Evolutionary conservation across 2,888 invertebrate genomes (phyloP), one percentile per base, ranked within the genome.

Genomic region (Clanis bilineata): DNA sequence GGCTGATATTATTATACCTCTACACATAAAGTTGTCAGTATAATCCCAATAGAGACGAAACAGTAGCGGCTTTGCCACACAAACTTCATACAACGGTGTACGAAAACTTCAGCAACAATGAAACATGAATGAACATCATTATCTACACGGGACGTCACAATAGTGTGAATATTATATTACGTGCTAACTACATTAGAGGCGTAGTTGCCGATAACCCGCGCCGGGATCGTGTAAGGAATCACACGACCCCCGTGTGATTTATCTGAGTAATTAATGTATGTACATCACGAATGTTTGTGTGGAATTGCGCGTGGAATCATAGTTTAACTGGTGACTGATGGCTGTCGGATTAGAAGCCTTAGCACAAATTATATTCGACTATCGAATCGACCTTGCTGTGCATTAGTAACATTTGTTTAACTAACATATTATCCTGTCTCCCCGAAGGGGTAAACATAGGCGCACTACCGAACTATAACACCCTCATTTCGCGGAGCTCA

Each of bases 131-230:
- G 44, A 25, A 57, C 41, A 23, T 15, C 38, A 38, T 15, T 38
- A 38, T 47, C 32, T 36, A 39, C 38, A n/a, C n/a, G 23, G 9
- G 22, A 1, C 55, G 39, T 15, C 23, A n/a, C 12, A 23, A 39
- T 56, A 22, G 22, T 56, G 36, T 38, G 38, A 23, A 38, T n/a
- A 45, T 51, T 45, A 58, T 57, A 62, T 44, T 32, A 25, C 41
- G 41, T 51, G 58, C 44, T 51, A 63, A 61, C 25, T 58, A 62
- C 61, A 64, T 71, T 69, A 70, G 73, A 79, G 77, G 70, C 84
- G 83, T 77, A 83, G 70, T 77, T 68, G 65, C 47, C 67, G 88
- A 89, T 89, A 88, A 85, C 86, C 87, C 70, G 56, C 64, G 72
- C 67, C 72, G 63, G 64, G 66, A 61, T 60, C 64, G 65, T 61